Base-by-base conservation (phyloP, 1,140 invertebrate species). In the Danaus melanippus region DNA sequence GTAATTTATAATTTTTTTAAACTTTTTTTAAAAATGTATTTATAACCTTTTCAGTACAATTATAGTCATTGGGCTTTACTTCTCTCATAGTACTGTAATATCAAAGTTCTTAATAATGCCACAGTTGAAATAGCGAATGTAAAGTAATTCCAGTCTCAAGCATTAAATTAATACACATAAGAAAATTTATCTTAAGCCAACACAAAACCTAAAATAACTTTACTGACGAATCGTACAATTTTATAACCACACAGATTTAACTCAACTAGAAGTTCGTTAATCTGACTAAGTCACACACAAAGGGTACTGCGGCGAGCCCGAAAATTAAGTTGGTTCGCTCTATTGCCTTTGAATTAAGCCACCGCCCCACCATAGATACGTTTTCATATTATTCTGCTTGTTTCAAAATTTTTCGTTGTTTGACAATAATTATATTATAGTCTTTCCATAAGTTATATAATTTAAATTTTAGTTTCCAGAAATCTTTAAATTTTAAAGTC, bases 281-380 rank as follows among this genome's bases (percentile, higher is more conserved):
- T 69, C 69, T 69, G 59, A 52, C 64, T 66, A 69, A 59, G 69
- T 73, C 74, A 70, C 68, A 71, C 74, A 81, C 77, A 80, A 78
- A 84, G 78, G 78, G 77, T 71, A 58, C 74, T 76, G 76, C 74
- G 73, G 76, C 73, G 73, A 79, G 66, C 75, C 74, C 77, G 80
- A 84, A 84, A 81, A 84, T 84, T 81, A 84, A 80, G 75, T 84
- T 78, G 71, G 69, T 65, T 61, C 74, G 76, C 76, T 79, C 78
- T 80, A 79, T 81, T 84, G 78, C 80, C 69, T 72, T 74, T 66
- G 69, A 76, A 79, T 81, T 79, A 78, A 75, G 67, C 71, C 69
- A 66, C 65, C 59, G 44, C 53, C 47, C 32, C 42, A 44, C 46
- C 53, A 60, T 60, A 60, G 52, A 60, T 60, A 50, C 53, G 53